Evolutionary conservation across 2,797 vertebrate genomes (phyloP).

Genomic region (Dromococcyx pavoninus): DNA sequence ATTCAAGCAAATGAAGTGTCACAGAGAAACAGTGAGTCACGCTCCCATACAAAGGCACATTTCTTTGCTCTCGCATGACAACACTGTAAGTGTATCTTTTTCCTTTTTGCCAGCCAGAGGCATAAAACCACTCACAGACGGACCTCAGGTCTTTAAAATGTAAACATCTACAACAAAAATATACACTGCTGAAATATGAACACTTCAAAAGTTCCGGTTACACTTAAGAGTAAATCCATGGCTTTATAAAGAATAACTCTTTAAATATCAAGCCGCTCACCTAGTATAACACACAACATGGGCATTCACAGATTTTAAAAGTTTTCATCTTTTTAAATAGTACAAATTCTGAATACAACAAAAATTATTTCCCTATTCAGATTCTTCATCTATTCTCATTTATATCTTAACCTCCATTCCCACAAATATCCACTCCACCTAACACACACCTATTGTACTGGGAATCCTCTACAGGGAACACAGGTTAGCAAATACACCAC

Average conservation of each 20-base stretch:
- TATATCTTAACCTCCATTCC: background rate
- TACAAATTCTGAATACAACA: background rate
- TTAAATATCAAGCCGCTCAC: background rate
- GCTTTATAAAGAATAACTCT: background rate
- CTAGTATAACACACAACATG: background rate
- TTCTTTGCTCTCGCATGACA: slow-evolving; percentile 61
- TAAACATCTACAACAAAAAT: slow-evolving; percentile 56
- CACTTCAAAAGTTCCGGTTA: slow-evolving; percentile 46
- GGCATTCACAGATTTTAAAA: background rate
- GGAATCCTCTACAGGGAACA: background rate
- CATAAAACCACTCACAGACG: slow-evolving; percentile 39
- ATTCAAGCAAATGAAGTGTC: slow-evolving; percentile 36
- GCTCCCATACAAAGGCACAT: slow-evolving; percentile 29
- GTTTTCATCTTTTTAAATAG: background rate
- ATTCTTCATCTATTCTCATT: background rate
- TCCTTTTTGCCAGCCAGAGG: slow-evolving; percentile 60
- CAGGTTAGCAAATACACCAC: background rate
- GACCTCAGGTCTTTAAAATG: slow-evolving; percentile 17
- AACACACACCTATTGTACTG: background rate
- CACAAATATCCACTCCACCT: background rate
- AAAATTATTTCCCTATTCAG: background rate
- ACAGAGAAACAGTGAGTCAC: slow-evolving; percentile 55
- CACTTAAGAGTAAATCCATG: slow-evolving; percentile 4
- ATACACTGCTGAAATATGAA: slow-evolving; percentile 3
- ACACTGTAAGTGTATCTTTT: slow-evolving; percentile 50